Evolutionary conservation across 2,113 vertebrate species (phyloP).

Genomic region (Chloebia gouldiae): DNA sequence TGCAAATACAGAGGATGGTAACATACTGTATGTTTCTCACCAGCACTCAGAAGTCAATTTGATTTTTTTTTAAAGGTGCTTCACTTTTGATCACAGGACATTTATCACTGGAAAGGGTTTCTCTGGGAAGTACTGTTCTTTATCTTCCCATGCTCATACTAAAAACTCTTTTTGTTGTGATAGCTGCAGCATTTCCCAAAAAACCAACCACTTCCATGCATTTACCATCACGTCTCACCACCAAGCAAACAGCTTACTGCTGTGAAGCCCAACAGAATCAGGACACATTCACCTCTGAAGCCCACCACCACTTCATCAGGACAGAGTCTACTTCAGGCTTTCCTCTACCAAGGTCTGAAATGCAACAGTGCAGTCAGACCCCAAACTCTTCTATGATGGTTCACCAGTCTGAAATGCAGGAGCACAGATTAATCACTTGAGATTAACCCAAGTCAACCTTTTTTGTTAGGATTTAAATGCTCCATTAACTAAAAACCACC

Average conservation of each 20-base stretch:
- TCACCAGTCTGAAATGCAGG: not conserved
- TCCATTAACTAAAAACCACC: not conserved
- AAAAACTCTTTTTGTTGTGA: not conserved
- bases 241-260: not conserved
- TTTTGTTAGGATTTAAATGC: not conserved
- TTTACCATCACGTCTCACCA: not conserved
- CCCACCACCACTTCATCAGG: not conserved
- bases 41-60: fast-evolving
- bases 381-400: not conserved
- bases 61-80: not conserved
- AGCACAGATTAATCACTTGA: not conserved
- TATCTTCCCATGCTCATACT: not conserved
- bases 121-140: not conserved
- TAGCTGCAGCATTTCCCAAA: not conserved
- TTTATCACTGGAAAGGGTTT: not conserved
- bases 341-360: not conserved
- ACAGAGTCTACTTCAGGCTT: not conserved
- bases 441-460: not conserved
- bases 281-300: not conserved
- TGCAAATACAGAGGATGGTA: not conserved
- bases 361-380: not conserved
- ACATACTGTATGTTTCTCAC: not conserved
- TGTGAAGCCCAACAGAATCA: not conserved
- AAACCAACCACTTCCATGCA: not conserved
- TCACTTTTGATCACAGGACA: not conserved